Evolutionary conservation across 2,113 vertebrate species (phyloP), one percentile per base, ranked within the genome.

Genomic region (Ctenomys sociabilis): DNA sequence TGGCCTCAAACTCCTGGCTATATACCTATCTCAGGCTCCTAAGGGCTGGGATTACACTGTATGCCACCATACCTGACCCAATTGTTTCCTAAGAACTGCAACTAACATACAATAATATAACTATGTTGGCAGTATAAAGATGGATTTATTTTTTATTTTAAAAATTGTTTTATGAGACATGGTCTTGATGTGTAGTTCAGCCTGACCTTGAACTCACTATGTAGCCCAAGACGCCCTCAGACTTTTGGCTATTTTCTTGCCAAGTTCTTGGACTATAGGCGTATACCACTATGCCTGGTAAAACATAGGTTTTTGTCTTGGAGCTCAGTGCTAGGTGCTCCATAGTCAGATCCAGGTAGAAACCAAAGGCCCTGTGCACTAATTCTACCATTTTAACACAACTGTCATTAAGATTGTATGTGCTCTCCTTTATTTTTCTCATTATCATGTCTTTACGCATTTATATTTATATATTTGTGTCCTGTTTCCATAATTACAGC

Each of bases 21-120:
- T 63, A 24, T 24, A 26, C 24, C 61, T 63, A 24, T 24, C 61
- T 63, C 61, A 63, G 61, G 7, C 24, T 26, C 61, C 61, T 26
- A 9, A 63, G 7, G 24, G 61, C 61, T 63, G 61, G 61, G 61
- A 63, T 63, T 63, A 63, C 22, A 63, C 54, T 19, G 21, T 40
- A 9, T 40, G 37, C 8, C 37, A 40, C 19, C n/a, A 72, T 21
- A 37, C n/a, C 70, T 37, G n/a, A 22, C 70, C 59, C 49, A 73
- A 52, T 87, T 90, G 45, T 17, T 49, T 94, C 90, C 93, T 94
- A 96, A 82, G 43, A 93, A 88, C 78, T 81, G 64, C 2, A 66
- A 26, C 30, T 96, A 49, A 81, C 90, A 77, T 81, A 12, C 78
- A 57, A 73, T 94, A 93, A 90, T 72, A 63, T 70, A 80, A 90